Percentiles rank a stretch among this genome's conserved stretches.
These are phyloP conservation scores for Crossaster papposus DNA, from an alignment of 53 echinoderm and acorn worm species.

Conservation along the genomic window DNA sequence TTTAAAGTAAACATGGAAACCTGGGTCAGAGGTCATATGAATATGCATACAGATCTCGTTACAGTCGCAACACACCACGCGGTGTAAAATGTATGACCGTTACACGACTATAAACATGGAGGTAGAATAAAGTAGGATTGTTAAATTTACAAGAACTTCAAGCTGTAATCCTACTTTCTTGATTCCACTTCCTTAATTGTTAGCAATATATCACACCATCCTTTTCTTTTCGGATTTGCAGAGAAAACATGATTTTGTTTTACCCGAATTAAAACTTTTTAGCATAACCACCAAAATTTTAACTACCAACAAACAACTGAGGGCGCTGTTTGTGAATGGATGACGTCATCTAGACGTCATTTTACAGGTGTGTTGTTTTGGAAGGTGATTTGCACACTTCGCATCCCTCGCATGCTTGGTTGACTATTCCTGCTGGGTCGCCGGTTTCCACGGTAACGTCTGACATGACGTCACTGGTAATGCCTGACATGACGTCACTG, in stretches of 20 bases:
- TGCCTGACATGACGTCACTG: slow-evolving; percentile 20
- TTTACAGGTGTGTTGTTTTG: slow-evolving; percentile 3
- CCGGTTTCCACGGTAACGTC: slow-evolving; percentile 11
- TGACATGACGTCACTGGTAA: slow-evolving; percentile 19
- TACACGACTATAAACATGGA: no score
- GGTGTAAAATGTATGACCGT: no score
- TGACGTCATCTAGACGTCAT: background rate
- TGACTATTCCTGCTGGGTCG: slow-evolving; percentile 4
- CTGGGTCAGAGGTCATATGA: no score
- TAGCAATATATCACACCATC: no score
- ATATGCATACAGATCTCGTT: no score
- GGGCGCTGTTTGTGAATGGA: background rate
- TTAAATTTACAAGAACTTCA: no score
- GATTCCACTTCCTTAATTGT: no score
- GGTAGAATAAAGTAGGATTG: no score
- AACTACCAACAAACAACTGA: background rate
- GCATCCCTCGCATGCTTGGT: background rate
- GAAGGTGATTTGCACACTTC: slow-evolving; percentile 5
- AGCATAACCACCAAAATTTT: background rate
- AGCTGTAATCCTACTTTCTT: no score
- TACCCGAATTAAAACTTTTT: background rate
- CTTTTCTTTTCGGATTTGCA: no score
- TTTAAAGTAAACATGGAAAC: no score
- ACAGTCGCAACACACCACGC: no score
- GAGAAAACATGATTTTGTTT: background rate